phyloP scores from a whole-genome alignment of 2,888 invertebrate genomes.

The Melinaea menophilus region DNA sequence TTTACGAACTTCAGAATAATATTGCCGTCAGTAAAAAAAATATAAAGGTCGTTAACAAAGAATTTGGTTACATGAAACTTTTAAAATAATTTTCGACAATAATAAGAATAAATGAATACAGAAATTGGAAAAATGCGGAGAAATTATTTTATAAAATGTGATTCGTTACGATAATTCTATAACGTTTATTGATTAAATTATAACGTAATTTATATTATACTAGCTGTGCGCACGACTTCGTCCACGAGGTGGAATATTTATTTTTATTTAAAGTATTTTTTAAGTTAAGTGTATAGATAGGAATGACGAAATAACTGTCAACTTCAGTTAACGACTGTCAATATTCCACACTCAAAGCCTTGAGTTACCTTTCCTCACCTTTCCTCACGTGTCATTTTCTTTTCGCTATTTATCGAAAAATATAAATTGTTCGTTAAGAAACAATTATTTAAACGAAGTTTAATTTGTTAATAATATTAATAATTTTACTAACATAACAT shows the following conservation, averaged over 20 bases:
- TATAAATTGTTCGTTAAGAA: too few species aligned
- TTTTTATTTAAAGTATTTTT: too few species aligned
- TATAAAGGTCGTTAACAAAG: slow-evolving; percentile 7
- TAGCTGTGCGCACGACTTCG: too few species aligned
- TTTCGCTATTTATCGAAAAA: not conserved
- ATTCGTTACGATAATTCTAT: not conserved
- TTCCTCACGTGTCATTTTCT: not conserved
- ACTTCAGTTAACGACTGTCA: slow-evolving; percentile 30
- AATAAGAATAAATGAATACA: not conserved
- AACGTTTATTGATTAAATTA: not conserved
- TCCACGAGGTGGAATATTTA: too few species aligned
- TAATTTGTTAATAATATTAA: too few species aligned
- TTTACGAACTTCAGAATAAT: slow-evolving; percentile 18
- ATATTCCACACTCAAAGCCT: slow-evolving; percentile 19
- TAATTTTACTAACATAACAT: too few species aligned
- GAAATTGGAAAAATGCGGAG: not conserved
- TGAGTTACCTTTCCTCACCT: slow-evolving; percentile 17
- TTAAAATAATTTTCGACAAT: not conserved
- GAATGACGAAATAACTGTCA: slow-evolving; percentile 24
- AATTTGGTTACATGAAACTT: not conserved
- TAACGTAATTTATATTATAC: too few species aligned
- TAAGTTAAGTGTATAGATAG: not conserved
- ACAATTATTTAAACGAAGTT: too few species aligned
- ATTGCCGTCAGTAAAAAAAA: slow-evolving; percentile 11
- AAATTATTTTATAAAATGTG: not conserved